Percentiles rank a stretch among this genome's conserved stretches.
Conservation (phyloP, 2,888 invertebrate species). For the Hirtodrosophila cameraria region DNA sequence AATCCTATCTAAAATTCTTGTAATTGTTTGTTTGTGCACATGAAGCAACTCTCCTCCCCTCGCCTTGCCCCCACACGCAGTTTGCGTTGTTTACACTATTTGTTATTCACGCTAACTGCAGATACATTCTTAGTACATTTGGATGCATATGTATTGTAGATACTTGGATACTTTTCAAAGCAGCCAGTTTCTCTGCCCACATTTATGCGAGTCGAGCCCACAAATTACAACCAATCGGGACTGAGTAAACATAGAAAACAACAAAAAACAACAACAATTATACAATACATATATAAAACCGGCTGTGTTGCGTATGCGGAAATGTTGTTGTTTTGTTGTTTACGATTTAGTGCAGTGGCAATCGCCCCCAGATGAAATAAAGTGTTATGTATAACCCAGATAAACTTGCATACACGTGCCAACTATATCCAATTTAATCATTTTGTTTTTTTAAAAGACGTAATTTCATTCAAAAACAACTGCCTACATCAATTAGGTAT, state of each 20-base stretch:
- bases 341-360: conserved; percentile 28
- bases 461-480: not conserved
- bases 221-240: conserved; percentile 71
- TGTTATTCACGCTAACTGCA: conserved; percentile 53
- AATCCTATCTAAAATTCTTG: conserved; percentile 17
- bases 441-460: conserved; percentile 1
- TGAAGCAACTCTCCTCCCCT: too few species aligned
- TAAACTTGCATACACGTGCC: conserved; percentile 24
- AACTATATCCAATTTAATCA: not conserved
- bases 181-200: conserved; percentile 29
- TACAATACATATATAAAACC: conserved; percentile 13
- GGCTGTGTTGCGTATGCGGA: conserved; percentile 52
- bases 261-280: conserved; percentile 18
- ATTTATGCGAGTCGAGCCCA: conserved; percentile 67
- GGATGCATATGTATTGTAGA: not conserved
- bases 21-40: conserved; percentile 28
- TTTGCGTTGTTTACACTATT: conserved; percentile 37
- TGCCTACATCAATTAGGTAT: too few species aligned
- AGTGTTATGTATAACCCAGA: conserved; percentile 18
- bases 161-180: conserved; percentile 4
- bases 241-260: conserved; percentile 51
- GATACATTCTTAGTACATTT: not conserved
- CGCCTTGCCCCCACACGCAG: conserved; percentile 47
- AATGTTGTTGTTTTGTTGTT: conserved; percentile 36
- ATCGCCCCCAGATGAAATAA: conserved; percentile 15